Conservation (phyloP, 2,888 invertebrate genomes). For the Unio delphinus region DNA sequence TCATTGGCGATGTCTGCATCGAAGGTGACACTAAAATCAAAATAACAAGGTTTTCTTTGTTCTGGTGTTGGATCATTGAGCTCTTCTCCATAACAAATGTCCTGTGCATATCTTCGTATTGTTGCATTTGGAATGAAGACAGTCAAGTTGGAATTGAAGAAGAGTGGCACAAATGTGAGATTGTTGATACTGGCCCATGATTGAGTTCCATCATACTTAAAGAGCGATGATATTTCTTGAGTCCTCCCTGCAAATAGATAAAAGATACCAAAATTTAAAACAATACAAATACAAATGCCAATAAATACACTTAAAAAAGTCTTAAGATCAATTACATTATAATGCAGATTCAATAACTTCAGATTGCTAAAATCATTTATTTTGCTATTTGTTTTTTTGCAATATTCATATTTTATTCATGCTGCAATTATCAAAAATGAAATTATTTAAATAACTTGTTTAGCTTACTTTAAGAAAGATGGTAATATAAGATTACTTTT, state of each 20-base stretch:
- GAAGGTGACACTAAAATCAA: constrained; percentile 33
- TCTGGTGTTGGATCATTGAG: constrained; percentile 33
- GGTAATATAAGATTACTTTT: not conserved
- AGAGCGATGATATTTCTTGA: constrained; percentile 20
- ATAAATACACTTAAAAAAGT: no score
- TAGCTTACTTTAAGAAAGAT: not conserved
- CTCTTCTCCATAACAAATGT: constrained; percentile 23
- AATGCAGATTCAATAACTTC: not conserved
- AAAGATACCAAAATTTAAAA: not conserved
- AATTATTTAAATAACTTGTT: not conserved
- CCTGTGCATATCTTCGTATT: constrained; percentile 20
- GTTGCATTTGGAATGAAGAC: constrained; percentile 38
- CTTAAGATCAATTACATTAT: no score
- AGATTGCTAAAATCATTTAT: no score
- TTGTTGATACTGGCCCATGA: constrained; percentile 25
- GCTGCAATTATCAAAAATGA: no score
- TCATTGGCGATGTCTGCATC: constrained; percentile 26
- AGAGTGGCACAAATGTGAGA: constrained; percentile 30
- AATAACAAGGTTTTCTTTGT: constrained; percentile 40
- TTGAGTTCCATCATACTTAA: constrained; percentile 24
- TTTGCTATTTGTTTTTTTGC: no score
- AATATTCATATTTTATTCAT: no score
- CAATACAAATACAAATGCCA: no score
- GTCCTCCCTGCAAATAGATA: constrained; percentile 31
- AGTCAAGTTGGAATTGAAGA: constrained; percentile 43